A percentile compares a stretch with the other conserved stretches of the same genome.
Conservation (phyloP, 2,113 vertebrate genomes). For the Steatornis caripensis region DNA sequence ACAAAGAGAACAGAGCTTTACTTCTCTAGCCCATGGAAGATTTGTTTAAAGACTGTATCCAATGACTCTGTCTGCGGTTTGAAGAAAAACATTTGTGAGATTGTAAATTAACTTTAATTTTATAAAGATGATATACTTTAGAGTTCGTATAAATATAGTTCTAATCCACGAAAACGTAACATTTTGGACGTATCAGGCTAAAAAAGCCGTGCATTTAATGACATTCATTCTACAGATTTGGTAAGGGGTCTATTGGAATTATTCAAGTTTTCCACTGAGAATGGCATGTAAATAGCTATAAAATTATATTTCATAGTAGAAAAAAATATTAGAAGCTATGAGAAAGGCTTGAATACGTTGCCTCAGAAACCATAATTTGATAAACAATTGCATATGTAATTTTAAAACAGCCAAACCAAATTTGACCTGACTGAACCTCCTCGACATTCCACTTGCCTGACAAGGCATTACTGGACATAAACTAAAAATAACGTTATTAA, state of each 20-base stretch:
- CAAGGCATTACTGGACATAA: not conserved
- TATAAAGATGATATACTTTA: not conserved
- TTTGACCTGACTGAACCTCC: not conserved
- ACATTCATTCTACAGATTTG: not conserved
- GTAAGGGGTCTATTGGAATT: not conserved
- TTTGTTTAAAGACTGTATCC: not conserved
- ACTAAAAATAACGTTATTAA: not conserved
- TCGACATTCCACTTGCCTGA: not conserved
- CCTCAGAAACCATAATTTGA: not conserved
- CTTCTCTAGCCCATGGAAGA: not conserved
- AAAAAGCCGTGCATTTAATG: not conserved
- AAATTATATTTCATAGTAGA: not conserved
- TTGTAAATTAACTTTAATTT: not conserved
- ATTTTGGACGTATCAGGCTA: not conserved
- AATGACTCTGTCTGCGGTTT: fast-evolving
- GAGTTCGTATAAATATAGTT: not conserved
- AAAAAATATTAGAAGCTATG: not conserved
- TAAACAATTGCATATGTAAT: not conserved
- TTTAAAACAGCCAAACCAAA: not conserved
- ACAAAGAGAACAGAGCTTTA: not conserved
- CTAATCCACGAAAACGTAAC: not conserved
- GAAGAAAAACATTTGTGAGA: not conserved
- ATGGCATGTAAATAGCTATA: not conserved
- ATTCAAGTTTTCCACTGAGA: not conserved
- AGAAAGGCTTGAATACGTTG: not conserved